phyloP scores from a whole-genome alignment of 1,140 invertebrate species.

The Polypedilum pembai region DNA sequence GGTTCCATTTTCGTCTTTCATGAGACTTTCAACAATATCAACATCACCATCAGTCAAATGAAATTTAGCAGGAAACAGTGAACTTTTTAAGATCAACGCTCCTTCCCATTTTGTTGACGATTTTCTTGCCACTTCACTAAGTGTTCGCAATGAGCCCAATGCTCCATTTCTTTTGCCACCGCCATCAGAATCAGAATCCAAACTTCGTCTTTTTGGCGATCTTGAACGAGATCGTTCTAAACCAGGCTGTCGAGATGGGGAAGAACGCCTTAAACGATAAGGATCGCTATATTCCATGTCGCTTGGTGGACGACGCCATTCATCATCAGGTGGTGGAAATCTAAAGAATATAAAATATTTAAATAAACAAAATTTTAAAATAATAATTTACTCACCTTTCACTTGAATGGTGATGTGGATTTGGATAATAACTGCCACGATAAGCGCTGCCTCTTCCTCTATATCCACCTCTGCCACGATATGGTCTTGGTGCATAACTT shows the following conservation, averaged over 20 bases:
- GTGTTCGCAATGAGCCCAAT: constrained; percentile 62
- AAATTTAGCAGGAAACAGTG: constrained; percentile 89
- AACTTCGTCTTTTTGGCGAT: constrained; percentile 59
- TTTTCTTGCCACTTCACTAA: constrained; percentile 73
- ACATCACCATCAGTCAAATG: constrained; percentile 92
- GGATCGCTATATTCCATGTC: constrained; percentile 48
- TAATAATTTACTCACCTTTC: background rate
- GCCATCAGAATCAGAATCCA: constrained; percentile 71
- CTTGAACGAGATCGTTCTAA: constrained; percentile 63
- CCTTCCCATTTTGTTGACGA: constrained; percentile 87
- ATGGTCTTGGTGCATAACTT: constrained; percentile 42
- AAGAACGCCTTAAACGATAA: constrained; percentile 52
- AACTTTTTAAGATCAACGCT: constrained; percentile 90
- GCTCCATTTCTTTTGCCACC: constrained; percentile 63
- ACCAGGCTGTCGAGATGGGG: constrained; percentile 57
- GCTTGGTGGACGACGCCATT: constrained; percentile 45
- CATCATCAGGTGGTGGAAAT: constrained; percentile 56
- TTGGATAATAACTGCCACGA: constrained; percentile 49
- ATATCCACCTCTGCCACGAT: constrained; percentile 50
- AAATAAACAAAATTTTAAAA: too few species aligned
- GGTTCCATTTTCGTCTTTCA: constrained; percentile 85
- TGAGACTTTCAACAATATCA: constrained; percentile 84
- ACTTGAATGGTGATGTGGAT: background rate
- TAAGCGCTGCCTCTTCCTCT: constrained; percentile 55
- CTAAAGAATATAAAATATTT: background rate